Evolutionary conservation across 1,140 invertebrate genomes (phyloP).

Genomic region (Sycophaga agraensis): DNA sequence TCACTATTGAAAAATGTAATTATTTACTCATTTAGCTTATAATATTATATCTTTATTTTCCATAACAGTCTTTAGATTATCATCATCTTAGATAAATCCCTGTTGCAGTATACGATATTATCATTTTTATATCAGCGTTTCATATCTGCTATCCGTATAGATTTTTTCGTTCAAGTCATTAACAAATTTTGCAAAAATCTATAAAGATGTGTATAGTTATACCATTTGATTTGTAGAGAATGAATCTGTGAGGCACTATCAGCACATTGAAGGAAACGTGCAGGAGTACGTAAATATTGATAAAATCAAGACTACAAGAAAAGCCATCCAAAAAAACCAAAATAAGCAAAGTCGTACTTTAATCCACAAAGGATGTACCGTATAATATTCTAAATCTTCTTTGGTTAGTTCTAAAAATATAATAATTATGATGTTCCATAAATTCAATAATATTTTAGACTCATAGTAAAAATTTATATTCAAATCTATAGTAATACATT

Average conservation of each 20-base stretch:
- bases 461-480: too few species aligned
- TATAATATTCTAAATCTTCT: constrained; percentile 36
- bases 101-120: neutral
- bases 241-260: neutral
- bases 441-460: too few species aligned
- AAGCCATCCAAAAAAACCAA: constrained; percentile 42
- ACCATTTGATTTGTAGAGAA: too few species aligned
- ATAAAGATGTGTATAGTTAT: too few species aligned
- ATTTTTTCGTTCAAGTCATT: too few species aligned
- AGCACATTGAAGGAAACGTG: constrained; percentile 23
- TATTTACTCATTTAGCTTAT: neutral
- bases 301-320: constrained; percentile 35
- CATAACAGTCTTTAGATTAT: constrained; percentile 12
- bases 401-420: constrained; percentile 33
- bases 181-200: too few species aligned
- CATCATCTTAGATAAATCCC: constrained; percentile 8
- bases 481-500: too few species aligned
- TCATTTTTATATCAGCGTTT: constrained; percentile 3
- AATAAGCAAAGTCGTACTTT: constrained; percentile 42
- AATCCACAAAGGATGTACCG: constrained; percentile 38
- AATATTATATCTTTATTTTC: constrained; percentile 2
- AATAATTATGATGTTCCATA: too few species aligned
- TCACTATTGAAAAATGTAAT: neutral
- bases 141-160: too few species aligned
- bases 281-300: constrained; percentile 38